A percentile compares a stretch with the other conserved stretches of the same genome.
phyloP scores from a whole-genome alignment of 2,888 invertebrate species.

The Eilema caniola region DNA sequence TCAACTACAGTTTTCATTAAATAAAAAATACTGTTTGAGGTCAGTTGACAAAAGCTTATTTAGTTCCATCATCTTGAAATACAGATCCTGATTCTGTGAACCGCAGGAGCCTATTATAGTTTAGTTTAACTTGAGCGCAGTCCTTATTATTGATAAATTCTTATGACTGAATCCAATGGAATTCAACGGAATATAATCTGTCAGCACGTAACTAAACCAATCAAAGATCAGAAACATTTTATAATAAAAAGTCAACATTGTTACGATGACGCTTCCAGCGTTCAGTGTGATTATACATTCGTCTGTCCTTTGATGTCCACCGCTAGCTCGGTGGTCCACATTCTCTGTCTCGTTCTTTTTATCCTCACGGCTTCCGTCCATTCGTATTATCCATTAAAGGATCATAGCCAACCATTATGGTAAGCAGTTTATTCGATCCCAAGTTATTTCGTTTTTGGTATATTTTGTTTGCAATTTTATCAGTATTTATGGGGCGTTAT shows the following conservation, averaged over 20 bases:
- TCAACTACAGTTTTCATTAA: neutral
- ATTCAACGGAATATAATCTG: too few relatives aligned
- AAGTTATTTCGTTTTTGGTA: constrained; percentile 57
- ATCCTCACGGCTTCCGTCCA: constrained; percentile 76
- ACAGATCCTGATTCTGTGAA: too few relatives aligned
- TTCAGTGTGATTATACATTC: constrained; percentile 62
- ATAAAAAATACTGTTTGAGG: neutral
- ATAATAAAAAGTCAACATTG: constrained; percentile 47
- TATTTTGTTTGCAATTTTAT: constrained; percentile 51
- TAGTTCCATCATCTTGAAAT: too few relatives aligned
- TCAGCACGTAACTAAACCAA: neutral
- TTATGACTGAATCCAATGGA: too few relatives aligned
- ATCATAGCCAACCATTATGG: constrained; percentile 65
- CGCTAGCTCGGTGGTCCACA: constrained; percentile 80
- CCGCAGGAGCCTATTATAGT: too few relatives aligned
- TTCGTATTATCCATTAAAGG: constrained; percentile 72
- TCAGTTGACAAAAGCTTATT: neutral
- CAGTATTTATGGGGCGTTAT: constrained; percentile 44
- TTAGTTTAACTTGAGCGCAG: too few relatives aligned
- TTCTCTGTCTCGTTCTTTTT: constrained; percentile 74
- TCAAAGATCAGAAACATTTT: constrained; percentile 27
- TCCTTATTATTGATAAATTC: too few relatives aligned
- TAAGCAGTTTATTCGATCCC: constrained; percentile 62
- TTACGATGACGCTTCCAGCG: constrained; percentile 59
- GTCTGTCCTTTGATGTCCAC: constrained; percentile 76